Conservation (phyloP, 2,113 vertebrate genomes). For the Psephotus haematonotus region DNA sequence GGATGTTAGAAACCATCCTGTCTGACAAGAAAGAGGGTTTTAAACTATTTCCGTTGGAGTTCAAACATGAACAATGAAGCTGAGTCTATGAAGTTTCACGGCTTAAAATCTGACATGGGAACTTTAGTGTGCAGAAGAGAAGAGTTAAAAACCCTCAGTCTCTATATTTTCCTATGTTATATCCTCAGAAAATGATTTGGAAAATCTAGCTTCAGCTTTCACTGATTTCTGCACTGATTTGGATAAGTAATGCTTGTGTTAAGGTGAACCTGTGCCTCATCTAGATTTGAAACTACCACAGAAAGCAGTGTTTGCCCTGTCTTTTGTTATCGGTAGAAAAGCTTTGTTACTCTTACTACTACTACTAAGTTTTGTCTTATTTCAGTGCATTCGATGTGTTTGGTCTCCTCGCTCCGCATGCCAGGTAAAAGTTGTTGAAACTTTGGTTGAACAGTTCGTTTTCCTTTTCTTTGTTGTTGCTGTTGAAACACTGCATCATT, state of each 20-base stretch:
- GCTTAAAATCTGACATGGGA: background rate
- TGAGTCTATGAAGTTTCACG: background rate
- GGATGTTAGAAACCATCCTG: fast-evolving
- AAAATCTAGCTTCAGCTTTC: background rate
- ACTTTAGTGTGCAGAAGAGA: background rate
- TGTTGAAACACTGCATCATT: background rate
- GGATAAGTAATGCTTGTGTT: no score
- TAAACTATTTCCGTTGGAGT: background rate
- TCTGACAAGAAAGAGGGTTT: fast-evolving
- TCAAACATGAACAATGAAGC: background rate
- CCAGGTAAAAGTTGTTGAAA: background rate
- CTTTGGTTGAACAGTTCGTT: background rate
- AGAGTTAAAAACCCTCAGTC: background rate
- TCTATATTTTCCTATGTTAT: background rate
- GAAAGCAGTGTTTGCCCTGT: background rate
- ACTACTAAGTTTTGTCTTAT: background rate
- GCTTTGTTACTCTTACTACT: background rate
- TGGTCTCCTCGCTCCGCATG: fast-evolving
- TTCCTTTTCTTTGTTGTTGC: background rate
- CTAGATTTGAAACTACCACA: no score
- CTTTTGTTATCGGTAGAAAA: background rate
- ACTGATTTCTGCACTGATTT: background rate
- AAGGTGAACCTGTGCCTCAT: background rate
- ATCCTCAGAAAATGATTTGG: background rate
- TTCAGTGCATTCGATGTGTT: background rate